Evolutionary conservation across 2,888 invertebrate genomes (phyloP).

Genomic region (Acleris sparsana): DNA sequence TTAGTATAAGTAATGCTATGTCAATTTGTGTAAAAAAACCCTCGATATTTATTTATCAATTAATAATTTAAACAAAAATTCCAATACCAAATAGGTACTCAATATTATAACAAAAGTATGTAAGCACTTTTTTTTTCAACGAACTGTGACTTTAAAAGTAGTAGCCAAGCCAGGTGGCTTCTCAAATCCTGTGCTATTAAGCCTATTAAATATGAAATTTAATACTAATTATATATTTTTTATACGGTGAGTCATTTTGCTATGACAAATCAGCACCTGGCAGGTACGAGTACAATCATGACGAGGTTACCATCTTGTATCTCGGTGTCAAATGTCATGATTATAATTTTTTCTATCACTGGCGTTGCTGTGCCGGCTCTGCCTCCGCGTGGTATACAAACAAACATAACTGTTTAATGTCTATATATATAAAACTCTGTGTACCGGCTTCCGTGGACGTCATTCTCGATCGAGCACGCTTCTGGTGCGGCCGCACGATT

Average conservation of each 20-base stretch:
- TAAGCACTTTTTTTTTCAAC: not conserved
- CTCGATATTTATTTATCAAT: no score
- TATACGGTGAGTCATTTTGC: conserved; percentile 5
- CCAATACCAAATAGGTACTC: no score
- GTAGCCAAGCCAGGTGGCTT: not conserved
- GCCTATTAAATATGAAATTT: not conserved
- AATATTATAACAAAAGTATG: no score
- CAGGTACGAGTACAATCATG: conserved; percentile 3
- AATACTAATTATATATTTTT: conserved; percentile 1
- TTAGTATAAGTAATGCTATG: no score
- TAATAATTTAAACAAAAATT: no score
- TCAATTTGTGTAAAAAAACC: no score
- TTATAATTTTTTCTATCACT: conserved; percentile 17
- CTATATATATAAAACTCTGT: conserved; percentile 72
- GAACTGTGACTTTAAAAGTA: not conserved
- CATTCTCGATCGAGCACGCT: conserved; percentile 69
- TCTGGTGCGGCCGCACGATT: conserved; percentile 62
- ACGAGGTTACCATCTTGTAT: conserved; percentile 3
- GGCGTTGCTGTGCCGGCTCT: conserved; percentile 50
- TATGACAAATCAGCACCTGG: conserved; percentile 22
- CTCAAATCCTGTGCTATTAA: not conserved
- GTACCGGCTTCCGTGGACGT: conserved; percentile 74
- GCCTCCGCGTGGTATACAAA: conserved; percentile 61
- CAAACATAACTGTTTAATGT: conserved; percentile 79
- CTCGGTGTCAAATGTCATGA: conserved; percentile 8